A percentile compares a stretch with the other conserved stretches of the same genome.
Evolutionary conservation across 2,113 vertebrate species (phyloP).

Genomic region (Entelurus aequoreus): DNA sequence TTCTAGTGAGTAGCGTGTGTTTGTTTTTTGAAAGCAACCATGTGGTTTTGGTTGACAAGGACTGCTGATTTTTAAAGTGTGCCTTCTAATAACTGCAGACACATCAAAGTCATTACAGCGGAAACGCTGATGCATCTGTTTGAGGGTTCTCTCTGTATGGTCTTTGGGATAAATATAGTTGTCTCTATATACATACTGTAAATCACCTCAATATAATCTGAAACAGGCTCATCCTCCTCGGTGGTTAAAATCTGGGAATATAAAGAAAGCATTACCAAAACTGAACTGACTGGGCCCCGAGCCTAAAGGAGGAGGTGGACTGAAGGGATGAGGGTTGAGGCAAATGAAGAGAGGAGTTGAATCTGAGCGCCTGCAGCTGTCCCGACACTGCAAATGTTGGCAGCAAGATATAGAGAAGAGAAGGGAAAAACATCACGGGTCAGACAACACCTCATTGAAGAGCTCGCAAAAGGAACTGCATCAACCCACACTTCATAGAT

Average conservation of each 20-base stretch:
- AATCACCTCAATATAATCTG: slow-evolving; percentile 2
- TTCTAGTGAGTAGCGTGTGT: slow-evolving; percentile 16
- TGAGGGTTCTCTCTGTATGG: slow-evolving; percentile 11
- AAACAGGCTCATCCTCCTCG: slow-evolving; percentile 25
- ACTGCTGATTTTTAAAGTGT: slow-evolving; percentile 33
- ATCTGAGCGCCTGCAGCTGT: slow-evolving; percentile 64
- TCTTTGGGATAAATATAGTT: background rate
- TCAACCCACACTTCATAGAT: slow-evolving; percentile 40
- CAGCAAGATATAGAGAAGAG: slow-evolving; percentile 45
- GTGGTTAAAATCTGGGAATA: slow-evolving; percentile 29
- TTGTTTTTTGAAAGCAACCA: slow-evolving; percentile 21
- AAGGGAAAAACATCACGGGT: slow-evolving; percentile 41
- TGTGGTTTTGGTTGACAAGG: slow-evolving; percentile 43
- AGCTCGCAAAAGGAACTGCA: slow-evolving; percentile 17
- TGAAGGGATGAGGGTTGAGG: slow-evolving; percentile 39
- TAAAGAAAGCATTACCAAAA: slow-evolving; percentile 38
- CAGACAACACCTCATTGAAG: slow-evolving; percentile 49
- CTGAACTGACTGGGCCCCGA: slow-evolving; percentile 46
- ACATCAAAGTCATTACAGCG: slow-evolving; percentile 18
- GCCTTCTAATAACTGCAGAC: slow-evolving; percentile 25
- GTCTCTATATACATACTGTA: background rate
- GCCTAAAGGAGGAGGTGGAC: slow-evolving; percentile 53
- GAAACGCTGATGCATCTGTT: slow-evolving; percentile 7
- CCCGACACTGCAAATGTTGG: slow-evolving; percentile 50
- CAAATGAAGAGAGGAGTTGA: slow-evolving; percentile 35